Evolutionary conservation across 2,888 invertebrate species (phyloP).

Genomic region (Drosophila atripex): DNA sequence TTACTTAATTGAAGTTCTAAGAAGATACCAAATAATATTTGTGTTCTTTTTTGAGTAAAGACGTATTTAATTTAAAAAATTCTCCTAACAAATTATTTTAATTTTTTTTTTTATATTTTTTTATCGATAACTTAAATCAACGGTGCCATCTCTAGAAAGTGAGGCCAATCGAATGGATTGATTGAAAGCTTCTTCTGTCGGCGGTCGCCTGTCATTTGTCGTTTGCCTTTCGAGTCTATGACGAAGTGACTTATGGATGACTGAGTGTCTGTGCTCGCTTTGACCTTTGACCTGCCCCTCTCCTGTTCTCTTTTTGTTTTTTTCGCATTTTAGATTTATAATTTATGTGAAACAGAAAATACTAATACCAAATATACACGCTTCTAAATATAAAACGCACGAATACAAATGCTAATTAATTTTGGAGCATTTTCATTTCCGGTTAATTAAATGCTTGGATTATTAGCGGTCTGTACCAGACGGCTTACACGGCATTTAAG

Average conservation of each 20-base stretch:
- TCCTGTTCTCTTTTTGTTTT: background rate
- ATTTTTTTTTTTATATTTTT: too few relatives aligned
- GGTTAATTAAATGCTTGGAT: constrained; percentile 18
- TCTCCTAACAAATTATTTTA: too few relatives aligned
- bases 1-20: too few relatives aligned
- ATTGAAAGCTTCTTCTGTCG: constrained; percentile 59
- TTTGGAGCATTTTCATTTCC: constrained; percentile 22
- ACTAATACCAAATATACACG: background rate
- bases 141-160: background rate
- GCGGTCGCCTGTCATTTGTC: constrained; percentile 2
- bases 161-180: constrained; percentile 23
- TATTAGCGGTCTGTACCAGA: background rate
- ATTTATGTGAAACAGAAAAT: too few relatives aligned
- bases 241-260: constrained; percentile 29
- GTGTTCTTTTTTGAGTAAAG: too few relatives aligned
- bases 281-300: constrained; percentile 31
- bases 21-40: too few relatives aligned
- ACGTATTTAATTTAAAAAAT: too few relatives aligned
- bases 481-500: constrained; percentile 14
- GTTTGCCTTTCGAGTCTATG: constrained; percentile 10
- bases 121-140: background rate
- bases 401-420: constrained; percentile 24
- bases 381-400: background rate
- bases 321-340: background rate
- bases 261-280: constrained; percentile 17